A percentile compares a stretch with the other conserved stretches of the same genome.
Conservation (phyloP, 1,140 invertebrate genomes). For the Drosophila auraria region DNA sequence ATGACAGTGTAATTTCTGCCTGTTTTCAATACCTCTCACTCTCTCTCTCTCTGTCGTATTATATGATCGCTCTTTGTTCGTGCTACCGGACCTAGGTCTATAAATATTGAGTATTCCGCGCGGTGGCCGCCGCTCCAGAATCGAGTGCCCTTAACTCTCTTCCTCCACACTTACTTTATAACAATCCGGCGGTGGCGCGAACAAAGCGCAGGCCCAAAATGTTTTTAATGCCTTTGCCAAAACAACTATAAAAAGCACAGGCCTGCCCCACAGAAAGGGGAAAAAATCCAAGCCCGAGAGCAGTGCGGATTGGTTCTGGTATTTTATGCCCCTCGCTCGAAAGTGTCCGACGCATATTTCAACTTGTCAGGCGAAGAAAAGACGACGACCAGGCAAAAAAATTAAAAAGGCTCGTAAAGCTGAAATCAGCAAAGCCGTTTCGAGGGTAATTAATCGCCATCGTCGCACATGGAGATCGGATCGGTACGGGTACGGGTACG, state of each 20-base stretch:
- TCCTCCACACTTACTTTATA: conserved; percentile 20
- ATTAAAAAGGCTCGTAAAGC: conserved; percentile 78
- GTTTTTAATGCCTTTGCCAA: conserved; percentile 59
- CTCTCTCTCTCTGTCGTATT: not conserved
- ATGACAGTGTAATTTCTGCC: conserved; percentile 15
- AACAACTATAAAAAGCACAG: conserved; percentile 55
- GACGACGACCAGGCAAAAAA: conserved; percentile 59
- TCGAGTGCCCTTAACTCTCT: conserved; percentile 40
- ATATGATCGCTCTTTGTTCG: conserved; percentile 28
- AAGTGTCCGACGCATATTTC: conserved; percentile 77
- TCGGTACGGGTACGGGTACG: conserved; percentile 1
- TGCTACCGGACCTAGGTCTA: conserved; percentile 76
- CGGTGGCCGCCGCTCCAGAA: conserved; percentile 25
- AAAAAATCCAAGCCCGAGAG: conserved; percentile 45
- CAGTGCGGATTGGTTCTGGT: conserved; percentile 58
- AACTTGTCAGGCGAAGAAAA: conserved; percentile 76
- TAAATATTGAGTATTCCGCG: conserved; percentile 46
- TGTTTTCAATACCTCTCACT: conserved; percentile 6
- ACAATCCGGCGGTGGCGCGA: conserved; percentile 37
- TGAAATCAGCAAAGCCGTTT: conserved; percentile 77
- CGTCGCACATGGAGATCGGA: conserved; percentile 42
- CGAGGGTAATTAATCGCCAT: conserved; percentile 74
- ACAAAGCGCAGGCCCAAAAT: conserved; percentile 56
- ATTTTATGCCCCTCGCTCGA: conserved; percentile 71
- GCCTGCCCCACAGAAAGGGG: conserved; percentile 29